Evolutionary conservation across 2,888 invertebrate genomes (phyloP).

Genomic region (Trichacis sp.): DNA sequence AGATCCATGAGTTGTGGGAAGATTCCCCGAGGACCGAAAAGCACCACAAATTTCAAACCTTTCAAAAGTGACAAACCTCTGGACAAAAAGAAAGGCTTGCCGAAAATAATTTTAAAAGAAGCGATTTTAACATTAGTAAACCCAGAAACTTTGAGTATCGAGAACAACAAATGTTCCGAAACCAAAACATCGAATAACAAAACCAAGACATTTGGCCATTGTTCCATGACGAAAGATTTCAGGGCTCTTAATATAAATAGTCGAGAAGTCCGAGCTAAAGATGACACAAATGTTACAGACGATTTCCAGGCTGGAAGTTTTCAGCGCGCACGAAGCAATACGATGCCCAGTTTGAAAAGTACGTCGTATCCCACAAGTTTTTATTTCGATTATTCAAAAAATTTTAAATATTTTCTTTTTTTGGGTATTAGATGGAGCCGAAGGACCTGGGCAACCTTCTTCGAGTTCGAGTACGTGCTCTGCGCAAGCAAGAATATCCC

Average conservation of each 20-base stretch:
- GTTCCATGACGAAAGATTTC: conserved; percentile 62
- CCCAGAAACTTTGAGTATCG: conserved; percentile 50
- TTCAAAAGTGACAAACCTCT: conserved; percentile 55
- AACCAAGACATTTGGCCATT: conserved; percentile 57
- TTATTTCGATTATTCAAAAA: background rate
- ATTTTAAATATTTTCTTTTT: conserved; percentile 4
- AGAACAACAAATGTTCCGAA: conserved; percentile 58
- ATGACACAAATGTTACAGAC: conserved; percentile 57
- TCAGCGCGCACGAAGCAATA: conserved; percentile 64
- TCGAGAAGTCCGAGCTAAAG: conserved; percentile 56
- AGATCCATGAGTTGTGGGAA: conserved; percentile 36
- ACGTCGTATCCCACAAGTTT: too few relatives aligned
- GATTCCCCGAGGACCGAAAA: conserved; percentile 53
- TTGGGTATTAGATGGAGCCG: too few relatives aligned
- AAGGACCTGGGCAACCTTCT: conserved; percentile 48
- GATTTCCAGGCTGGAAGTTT: conserved; percentile 60
- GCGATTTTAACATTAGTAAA: conserved; percentile 61
- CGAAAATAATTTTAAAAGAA: conserved; percentile 55
- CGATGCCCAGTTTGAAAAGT: conserved; percentile 65
- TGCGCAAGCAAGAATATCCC: conserved; percentile 79
- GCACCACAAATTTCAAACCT: conserved; percentile 62
- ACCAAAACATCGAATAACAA: conserved; percentile 52
- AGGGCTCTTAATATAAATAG: conserved; percentile 58
- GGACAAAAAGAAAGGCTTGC: conserved; percentile 54
- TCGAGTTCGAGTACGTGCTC: conserved; percentile 75